Base-by-base conservation (phyloP, 35 echinoderm and acorn worm species). In the Acanthaster planci region DNA sequence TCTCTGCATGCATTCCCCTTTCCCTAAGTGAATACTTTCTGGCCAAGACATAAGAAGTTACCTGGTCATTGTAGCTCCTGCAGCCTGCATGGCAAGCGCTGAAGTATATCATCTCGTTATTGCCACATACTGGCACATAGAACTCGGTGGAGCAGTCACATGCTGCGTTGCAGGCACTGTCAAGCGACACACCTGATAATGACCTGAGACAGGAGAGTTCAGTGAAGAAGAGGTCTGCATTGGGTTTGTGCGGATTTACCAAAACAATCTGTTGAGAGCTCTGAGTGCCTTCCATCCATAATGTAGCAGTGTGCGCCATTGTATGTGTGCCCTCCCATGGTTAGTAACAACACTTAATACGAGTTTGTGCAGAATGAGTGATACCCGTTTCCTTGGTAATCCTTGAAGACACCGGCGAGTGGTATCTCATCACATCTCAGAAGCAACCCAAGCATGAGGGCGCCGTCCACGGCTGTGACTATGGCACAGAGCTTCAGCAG, bases 41-140 rank as follows among this genome's bases (percentile, higher is more conserved):
- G 32, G 32, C n/a, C n/a, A 27, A 23, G n/a, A 27, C 3, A 27
- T 68, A 17, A 35, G 4, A 82, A 2, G 18, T 38, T 32, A 83
- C 52, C 51, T 60, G 10, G 18, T 59, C 81, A 64, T 83, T 18
- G 10, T 83, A 34, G 23, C 7, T 37, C 5, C 8, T 12, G 40
- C 84, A 86, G 22, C 84, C 84, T 39, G 84, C 84, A 51, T 86
- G 68, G 39, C 84, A 86, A 1, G 84, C 53, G 19, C 68, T 77
- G 64, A 86, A 86, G 67, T 86, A 86, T 1, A 60, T 53, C 35
- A 86, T 76, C 23, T 31, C 64, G 52, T 86, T 86, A 8, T 47
- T 19, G 37, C 84, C 84, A 77, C 84, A 86, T 14, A 86, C 84
- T 26, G 84, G 84, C 2, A 32, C 16, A 54, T 68, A 86, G 19